Percentiles rank a stretch among this genome's conserved stretches.
Conservation (phyloP, 2,797 vertebrate species). For the Myotis daubentonii region DNA sequence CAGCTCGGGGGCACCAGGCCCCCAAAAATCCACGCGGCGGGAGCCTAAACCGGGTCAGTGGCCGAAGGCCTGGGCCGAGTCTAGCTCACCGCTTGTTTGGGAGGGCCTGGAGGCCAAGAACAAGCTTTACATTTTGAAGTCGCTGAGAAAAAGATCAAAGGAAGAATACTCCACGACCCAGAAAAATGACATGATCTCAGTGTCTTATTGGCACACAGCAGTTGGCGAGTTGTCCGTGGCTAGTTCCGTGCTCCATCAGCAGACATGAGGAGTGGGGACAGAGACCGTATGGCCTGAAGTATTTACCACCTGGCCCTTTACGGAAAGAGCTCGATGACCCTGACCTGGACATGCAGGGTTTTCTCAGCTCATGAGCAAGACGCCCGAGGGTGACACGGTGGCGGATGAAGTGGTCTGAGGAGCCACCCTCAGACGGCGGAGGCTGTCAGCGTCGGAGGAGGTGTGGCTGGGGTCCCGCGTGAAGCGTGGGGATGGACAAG, state of each 20-base stretch:
- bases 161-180: neutral
- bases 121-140: neutral
- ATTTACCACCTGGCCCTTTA: neutral
- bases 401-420: neutral
- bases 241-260: neutral
- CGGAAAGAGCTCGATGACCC: neutral
- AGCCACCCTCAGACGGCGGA: neutral
- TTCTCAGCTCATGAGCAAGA: neutral
- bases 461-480: too few species aligned
- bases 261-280: neutral
- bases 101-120: neutral
- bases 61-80: accelerated
- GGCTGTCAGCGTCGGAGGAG: too few species aligned
- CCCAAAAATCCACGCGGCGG: accelerated
- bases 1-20: accelerated
- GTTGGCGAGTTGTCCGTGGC: neutral
- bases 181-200: neutral
- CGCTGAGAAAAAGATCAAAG: neutral
- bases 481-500: too few species aligned
- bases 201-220: neutral
- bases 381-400: neutral
- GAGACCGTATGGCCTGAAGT: neutral
- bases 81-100: neutral
- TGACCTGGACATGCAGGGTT: neutral
- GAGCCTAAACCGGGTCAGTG: neutral